phyloP scores from a whole-genome alignment of 2,888 invertebrate species.

The Carterocephalus palaemon region DNA sequence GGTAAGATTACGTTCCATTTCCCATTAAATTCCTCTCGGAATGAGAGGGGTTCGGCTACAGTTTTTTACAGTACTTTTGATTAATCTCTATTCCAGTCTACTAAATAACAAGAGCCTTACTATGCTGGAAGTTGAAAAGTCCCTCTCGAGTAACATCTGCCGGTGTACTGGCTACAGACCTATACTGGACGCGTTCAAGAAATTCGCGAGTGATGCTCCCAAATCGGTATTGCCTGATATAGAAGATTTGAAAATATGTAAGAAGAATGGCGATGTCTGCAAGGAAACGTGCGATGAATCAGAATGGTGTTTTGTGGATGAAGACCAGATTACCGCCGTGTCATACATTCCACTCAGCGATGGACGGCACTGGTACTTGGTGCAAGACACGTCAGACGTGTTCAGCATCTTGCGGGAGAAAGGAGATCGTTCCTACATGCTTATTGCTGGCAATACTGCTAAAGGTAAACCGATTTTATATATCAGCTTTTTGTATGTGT shows the following conservation, averaged over 20 bases:
- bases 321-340: conserved; percentile 36
- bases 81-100: conserved; percentile 57
- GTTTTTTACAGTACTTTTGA: too few relatives aligned
- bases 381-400: conserved; percentile 66
- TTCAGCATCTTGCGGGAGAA: conserved; percentile 63
- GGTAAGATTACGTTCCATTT: conserved; percentile 38
- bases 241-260: conserved; percentile 51
- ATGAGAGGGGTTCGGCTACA: too few relatives aligned
- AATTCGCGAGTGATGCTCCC: conserved; percentile 72
- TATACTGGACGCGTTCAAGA: conserved; percentile 82
- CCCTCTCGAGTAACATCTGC: conserved; percentile 85
- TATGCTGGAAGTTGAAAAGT: conserved; percentile 82
- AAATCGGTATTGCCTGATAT: conserved; percentile 47
- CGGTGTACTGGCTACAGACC: conserved; percentile 85
- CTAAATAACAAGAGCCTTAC: conserved; percentile 57
- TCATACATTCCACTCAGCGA: conserved; percentile 49
- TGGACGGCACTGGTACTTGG: conserved; percentile 74
- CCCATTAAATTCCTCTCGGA: too few relatives aligned
- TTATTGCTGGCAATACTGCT: conserved; percentile 86
- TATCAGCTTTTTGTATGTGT: too few relatives aligned
- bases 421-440: conserved; percentile 70
- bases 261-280: conserved; percentile 40
- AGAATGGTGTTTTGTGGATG: conserved; percentile 51
- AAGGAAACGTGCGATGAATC: conserved; percentile 35
- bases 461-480: conserved; percentile 69